These are phyloP conservation scores for Parazoanthus atlanticus DNA, from an alignment of 92 coral and sea anemone genomes.

Conservation along the genomic window DNA sequence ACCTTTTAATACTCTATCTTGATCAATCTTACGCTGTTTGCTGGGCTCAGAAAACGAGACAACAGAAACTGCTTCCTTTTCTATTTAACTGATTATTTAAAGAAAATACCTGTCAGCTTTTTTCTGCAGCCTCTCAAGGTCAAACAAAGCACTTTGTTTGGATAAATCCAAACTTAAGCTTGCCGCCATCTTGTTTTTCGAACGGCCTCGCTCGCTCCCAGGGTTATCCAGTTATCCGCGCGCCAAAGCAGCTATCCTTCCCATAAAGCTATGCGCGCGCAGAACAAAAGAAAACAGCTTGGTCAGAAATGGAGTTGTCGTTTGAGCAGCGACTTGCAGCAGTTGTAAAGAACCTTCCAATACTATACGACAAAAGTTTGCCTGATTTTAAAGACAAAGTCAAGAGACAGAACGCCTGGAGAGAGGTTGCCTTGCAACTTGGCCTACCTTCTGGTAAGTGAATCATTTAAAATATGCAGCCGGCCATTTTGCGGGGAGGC, in stretches of 20 bases:
- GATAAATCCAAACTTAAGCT: not conserved
- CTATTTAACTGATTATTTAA: not conserved
- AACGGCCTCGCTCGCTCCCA: slow-evolving; percentile 7
- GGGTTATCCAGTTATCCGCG: too few species aligned
- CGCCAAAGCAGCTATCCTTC: not conserved
- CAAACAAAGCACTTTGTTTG: slow-evolving; percentile 46
- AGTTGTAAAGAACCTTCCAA: slow-evolving; percentile 30
- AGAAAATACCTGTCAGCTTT: slow-evolving; percentile 61
- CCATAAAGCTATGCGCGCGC: slow-evolving; percentile 24
- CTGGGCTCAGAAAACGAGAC: not conserved
- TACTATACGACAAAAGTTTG: slow-evolving; percentile 27
- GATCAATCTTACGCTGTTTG: too few species aligned
- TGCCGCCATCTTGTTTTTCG: slow-evolving; percentile 63
- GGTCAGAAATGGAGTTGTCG: slow-evolving; percentile 15
- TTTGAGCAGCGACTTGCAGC: slow-evolving; percentile 40
- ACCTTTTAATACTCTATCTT: too few species aligned
- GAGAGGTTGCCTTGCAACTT: slow-evolving; percentile 34
- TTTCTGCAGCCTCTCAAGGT: slow-evolving; percentile 61
- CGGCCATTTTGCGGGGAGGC: not conserved
- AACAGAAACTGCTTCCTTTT: not conserved
- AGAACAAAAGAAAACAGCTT: slow-evolving; percentile 4
- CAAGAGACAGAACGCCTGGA: slow-evolving; percentile 40
- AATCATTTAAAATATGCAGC: not conserved
- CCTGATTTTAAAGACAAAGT: slow-evolving; percentile 29
- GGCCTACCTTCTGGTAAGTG: slow-evolving; percentile 41